These are phyloP conservation scores for Neoascia interrupta DNA, from an alignment of 2,888 invertebrate species.

Conservation along the genomic window DNA sequence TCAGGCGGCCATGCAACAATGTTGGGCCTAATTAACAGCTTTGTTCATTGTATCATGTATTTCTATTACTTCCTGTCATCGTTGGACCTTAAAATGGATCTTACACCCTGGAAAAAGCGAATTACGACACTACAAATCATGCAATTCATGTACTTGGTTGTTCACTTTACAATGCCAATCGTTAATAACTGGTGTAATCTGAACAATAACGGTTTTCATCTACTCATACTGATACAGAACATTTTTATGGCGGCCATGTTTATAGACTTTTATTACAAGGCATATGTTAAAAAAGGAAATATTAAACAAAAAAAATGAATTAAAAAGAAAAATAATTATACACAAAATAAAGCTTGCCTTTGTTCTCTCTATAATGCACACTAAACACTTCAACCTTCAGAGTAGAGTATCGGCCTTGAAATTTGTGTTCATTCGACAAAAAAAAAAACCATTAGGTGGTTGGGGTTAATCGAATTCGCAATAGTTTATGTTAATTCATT, in stretches of 20 bases:
- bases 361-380: too few relatives aligned
- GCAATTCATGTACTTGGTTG: constrained; percentile 82
- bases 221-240: constrained; percentile 63
- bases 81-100: constrained; percentile 84
- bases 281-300: constrained; percentile 69
- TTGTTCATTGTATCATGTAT: constrained; percentile 91
- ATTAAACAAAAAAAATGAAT: constrained; percentile 24
- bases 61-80: constrained; percentile 87
- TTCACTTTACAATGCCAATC: constrained; percentile 80
- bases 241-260: constrained; percentile 72
- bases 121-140: constrained; percentile 90
- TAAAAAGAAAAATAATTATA: too few relatives aligned
- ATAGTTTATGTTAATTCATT: too few relatives aligned
- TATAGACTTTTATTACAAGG: constrained; percentile 72
- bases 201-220: constrained; percentile 17
- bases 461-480: too few relatives aligned
- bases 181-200: constrained; percentile 69
- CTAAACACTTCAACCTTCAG: too few relatives aligned
- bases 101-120: constrained; percentile 88
- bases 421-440: too few relatives aligned
- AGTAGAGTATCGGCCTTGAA: too few relatives aligned
- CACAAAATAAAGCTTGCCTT: too few relatives aligned
- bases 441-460: too few relatives aligned
- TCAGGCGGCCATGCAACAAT: constrained; percentile 85
- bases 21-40: constrained; percentile 85